phyloP scores from a whole-genome alignment of 2,113 vertebrate genomes.

The Paradoxurus hermaphroditus region DNA sequence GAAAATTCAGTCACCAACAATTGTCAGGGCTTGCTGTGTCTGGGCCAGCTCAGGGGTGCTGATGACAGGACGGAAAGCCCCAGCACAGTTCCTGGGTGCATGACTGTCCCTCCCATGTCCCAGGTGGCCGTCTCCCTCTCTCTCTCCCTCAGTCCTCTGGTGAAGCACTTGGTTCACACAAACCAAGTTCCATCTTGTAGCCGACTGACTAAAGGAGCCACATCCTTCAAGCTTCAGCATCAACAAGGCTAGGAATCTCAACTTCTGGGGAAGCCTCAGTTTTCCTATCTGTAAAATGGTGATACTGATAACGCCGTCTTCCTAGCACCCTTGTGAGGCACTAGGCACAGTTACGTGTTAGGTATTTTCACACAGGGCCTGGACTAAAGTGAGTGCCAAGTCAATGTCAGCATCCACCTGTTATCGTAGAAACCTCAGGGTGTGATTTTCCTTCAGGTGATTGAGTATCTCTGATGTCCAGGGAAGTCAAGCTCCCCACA shows the following conservation, averaged over 20 bases:
- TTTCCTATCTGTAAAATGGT: not conserved
- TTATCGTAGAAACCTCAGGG: not conserved
- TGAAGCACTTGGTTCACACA: not conserved
- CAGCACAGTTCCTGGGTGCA: not conserved
- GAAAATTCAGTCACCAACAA: not conserved
- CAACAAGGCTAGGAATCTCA: not conserved
- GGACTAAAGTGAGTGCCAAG: not conserved
- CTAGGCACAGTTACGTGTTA: accelerated
- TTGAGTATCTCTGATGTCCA: not conserved
- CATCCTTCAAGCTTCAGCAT: not conserved
- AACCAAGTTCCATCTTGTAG: not conserved
- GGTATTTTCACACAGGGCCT: not conserved
- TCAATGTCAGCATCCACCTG: not conserved
- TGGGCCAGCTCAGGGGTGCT: not conserved
- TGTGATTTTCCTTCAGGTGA: not conserved
- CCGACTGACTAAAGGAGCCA: not conserved
- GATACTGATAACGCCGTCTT: accelerated
- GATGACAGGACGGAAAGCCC: too few relatives aligned
- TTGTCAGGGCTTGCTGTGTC: accelerated
- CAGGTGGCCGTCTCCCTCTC: not conserved
- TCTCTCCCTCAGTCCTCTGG: not conserved
- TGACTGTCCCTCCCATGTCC: too few relatives aligned
- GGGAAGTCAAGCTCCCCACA: not conserved
- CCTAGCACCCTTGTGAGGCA: not conserved
- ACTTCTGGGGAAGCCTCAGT: not conserved